Conservation (phyloP, 2,113 vertebrate species). For the Carassius carassius region DNA sequence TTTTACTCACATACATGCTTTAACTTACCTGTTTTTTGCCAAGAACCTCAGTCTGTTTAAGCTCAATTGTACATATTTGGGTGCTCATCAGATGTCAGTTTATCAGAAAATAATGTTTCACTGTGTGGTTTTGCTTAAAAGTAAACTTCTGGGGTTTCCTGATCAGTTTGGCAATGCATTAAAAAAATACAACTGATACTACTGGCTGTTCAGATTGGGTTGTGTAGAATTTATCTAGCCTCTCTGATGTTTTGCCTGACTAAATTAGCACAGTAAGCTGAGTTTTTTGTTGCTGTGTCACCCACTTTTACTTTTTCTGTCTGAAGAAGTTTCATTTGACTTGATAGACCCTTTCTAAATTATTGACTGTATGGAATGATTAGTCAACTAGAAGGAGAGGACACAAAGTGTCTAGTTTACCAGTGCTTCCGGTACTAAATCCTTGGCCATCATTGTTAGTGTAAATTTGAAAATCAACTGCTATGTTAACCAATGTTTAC, state of each 20-base stretch:
- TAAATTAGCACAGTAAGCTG: constrained; percentile 51
- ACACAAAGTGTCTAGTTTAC: constrained; percentile 23
- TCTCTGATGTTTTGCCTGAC: constrained; percentile 46
- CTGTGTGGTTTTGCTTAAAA: constrained; percentile 42
- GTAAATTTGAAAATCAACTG: constrained; percentile 3
- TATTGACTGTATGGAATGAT: constrained; percentile 49
- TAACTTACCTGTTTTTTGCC: neutral
- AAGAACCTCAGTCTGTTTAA: neutral
- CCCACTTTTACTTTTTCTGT: neutral
- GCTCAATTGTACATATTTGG: constrained; percentile 7
- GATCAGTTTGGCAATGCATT: constrained; percentile 41
- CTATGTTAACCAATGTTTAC: neutral
- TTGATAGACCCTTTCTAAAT: constrained; percentile 31
- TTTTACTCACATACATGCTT: constrained; percentile 2
- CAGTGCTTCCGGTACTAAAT: constrained; percentile 12
- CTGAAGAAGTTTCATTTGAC: constrained; percentile 14
- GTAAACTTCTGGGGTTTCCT: constrained; percentile 27
- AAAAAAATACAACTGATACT: constrained; percentile 50
- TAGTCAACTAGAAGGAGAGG: constrained; percentile 22
- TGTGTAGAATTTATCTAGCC: constrained; percentile 35
- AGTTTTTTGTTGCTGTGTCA: neutral
- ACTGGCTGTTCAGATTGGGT: constrained; percentile 33
- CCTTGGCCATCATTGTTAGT: neutral
- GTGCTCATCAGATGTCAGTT: constrained; percentile 26
- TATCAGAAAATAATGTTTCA: constrained; percentile 28